Base-by-base conservation (phyloP, 2,888 invertebrate species). In the Ischnus inquisitorius region DNA sequence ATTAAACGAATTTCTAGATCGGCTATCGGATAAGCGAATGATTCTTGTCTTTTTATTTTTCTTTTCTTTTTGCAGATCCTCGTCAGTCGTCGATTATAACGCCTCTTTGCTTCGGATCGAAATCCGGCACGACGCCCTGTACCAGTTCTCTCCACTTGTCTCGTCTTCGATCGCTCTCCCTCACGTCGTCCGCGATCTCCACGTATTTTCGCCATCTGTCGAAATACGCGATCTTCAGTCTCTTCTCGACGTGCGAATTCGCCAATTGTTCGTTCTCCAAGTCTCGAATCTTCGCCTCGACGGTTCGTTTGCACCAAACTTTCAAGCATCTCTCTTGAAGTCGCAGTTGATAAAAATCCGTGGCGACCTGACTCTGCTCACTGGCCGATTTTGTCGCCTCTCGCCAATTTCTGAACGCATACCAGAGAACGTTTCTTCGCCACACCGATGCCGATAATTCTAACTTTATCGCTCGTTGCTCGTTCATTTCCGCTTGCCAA, bases 321-420 rank as follows among this genome's bases (percentile, higher is more conserved):
- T 93, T 93, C 69, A 96, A 95, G 67, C 94, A 94, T 57, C 94
- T 89, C 69, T 95, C 95, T 64, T 94, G 94, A n/a, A 96, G 89
- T 86, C 95, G 95, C 78, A 96, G 94, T 83, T 97, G 96, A 87
- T 95, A 95, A 92, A 96, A 96, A 92, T 97, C 97, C 77, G 95
- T 95, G 2, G 97, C 97, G 0, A 96, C 96, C 94, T 96, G 96
- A 89, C 94, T 94, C 90, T 96, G 95, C 85, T 95, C 93, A 8
- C 80, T 89, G n/a, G 80, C 85, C 34, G 88, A 84, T 25, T 79
- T 86, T 0, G 86, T 78, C 3, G 82, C 39, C 1, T 82, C 57
- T 64, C 82, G 87, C 93, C 93, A 93, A 16, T 87, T 67, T 25
- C 46, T 81, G 14, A 93, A 90, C 0, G 69, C 67, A 57, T 69